Evolutionary conservation across 2,888 invertebrate genomes (phyloP), one percentile per base, ranked within the genome.

Genomic region (Malachius bipustulatus): DNA sequence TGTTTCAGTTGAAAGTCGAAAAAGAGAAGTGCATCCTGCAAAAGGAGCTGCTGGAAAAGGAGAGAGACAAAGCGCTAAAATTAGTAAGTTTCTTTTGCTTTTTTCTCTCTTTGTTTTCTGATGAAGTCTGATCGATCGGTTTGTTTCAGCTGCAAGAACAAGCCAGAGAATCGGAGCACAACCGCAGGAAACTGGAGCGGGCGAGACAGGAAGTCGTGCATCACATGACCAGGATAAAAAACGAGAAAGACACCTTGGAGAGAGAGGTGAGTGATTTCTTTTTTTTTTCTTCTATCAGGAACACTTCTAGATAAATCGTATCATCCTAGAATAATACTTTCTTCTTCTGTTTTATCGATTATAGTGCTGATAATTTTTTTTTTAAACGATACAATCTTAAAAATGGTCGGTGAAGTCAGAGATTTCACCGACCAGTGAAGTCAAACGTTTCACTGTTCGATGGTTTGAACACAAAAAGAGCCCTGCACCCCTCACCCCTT

Each of bases 131-230:
- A 19, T 32, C 28, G n/a, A n/a, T n/a, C n/a, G n/a, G 59, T 32
- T 50, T 65, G 42, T 56, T 66, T 40, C 58, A 69, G 64, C 54
- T 73, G 46, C 67, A 70, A 51, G 59, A 69, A 47, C 71, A 73
- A 50, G 68, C 71, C 4, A 64, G 63, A 39, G 67, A 71, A 47
- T 71, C 71, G 26, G 73, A 73, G 54, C 61, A 62, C 36, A 71
- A 66, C 24, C 61, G 71, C 39, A 60, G 69, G 40, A 63, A 67
- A 42, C 57, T 73, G 38, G 73, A 73, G 51, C 59, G 65, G 41
- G 72, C 72, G 4, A 59, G 73, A 30, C 67, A 70, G 51, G 73
- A 73, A 54, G 69, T 71, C 27, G 66, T 73, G 42, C 64, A 66
- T 37, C 72, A 71, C 52, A 68, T 71, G 48, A 71, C 70, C 9